Percentiles rank a stretch among this genome's conserved stretches.
Evolutionary conservation across 2,113 vertebrate species (phyloP).

Genomic region (Pogonocichla stellata): DNA sequence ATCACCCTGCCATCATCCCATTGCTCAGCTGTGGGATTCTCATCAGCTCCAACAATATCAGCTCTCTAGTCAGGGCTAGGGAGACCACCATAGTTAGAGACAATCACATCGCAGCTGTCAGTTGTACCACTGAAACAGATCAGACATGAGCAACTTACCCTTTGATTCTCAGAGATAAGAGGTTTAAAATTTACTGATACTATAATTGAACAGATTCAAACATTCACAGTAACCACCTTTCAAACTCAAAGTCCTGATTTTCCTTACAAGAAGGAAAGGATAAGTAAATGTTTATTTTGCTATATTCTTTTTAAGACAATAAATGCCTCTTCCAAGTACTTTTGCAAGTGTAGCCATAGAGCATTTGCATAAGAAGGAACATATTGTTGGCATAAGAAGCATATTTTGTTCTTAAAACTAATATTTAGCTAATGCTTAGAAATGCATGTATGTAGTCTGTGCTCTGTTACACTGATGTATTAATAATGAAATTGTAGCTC

Average conservation of each 20-base stretch:
- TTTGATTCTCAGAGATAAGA: not conserved
- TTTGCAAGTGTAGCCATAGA: not conserved
- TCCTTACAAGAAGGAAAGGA: not conserved
- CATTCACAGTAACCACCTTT: not conserved
- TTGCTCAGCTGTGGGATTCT: not conserved
- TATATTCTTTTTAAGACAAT: not conserved
- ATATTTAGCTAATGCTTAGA: slow-evolving; percentile 55
- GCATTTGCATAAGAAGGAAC: not conserved
- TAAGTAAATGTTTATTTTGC: not conserved
- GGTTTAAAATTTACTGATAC: not conserved
- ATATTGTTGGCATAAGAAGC: not conserved
- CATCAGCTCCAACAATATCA: not conserved
- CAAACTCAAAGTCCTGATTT: not conserved
- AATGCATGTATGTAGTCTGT: slow-evolving; percentile 46
- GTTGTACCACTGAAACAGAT: not conserved
- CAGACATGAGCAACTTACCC: not conserved
- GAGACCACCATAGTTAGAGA: not conserved
- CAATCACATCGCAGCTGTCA: accelerated
- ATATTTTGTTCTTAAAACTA: slow-evolving; percentile 24
- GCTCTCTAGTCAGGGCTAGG: not conserved
- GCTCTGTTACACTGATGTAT: slow-evolving; percentile 54
- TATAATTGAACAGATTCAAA: not conserved
- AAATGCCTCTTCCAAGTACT: not conserved
- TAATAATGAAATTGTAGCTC: slow-evolving; percentile 68
- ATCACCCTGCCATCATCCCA: not conserved